Conservation (phyloP, 2,888 invertebrate genomes). For the Diarsia brunnea region DNA sequence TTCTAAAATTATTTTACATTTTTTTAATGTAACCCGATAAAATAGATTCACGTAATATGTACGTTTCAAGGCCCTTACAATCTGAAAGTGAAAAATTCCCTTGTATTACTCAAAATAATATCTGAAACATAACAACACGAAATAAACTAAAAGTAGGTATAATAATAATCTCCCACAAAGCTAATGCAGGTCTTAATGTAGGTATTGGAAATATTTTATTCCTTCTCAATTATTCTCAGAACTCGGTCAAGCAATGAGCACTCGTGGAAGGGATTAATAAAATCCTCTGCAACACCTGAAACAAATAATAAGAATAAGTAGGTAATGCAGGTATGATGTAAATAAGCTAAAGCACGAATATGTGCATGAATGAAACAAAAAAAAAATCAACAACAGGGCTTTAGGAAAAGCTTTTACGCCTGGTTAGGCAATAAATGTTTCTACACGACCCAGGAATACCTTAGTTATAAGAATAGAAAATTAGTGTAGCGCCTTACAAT, state of each 20-base stretch:
- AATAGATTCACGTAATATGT: background rate
- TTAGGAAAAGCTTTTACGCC: too few species aligned
- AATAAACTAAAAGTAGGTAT: constrained; percentile 3
- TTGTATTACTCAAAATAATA: background rate
- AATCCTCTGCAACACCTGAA: constrained; percentile 41
- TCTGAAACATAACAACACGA: background rate
- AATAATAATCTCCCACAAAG: constrained; percentile 15
- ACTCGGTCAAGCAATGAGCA: constrained; percentile 2
- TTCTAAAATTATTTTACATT: background rate
- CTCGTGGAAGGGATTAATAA: constrained; percentile 47
- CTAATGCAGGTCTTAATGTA: constrained; percentile 28
- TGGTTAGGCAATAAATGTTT: too few species aligned
- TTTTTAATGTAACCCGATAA: background rate
- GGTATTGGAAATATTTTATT: constrained; percentile 10
- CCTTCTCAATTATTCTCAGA: constrained; percentile 36
- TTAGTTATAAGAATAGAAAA: too few species aligned
- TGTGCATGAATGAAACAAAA: background rate
- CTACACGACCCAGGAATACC: too few species aligned
- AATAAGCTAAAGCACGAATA: constrained; percentile 5
- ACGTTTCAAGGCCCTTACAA: background rate
- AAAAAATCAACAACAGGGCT: too few species aligned
- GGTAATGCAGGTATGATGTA: background rate
- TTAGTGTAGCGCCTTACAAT: too few species aligned
- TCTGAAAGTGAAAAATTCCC: background rate
- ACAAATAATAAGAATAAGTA: background rate